phyloP scores from a whole-genome alignment of 2,797 vertebrate species.

The Ctenochaetus hawaiiensis region DNA sequence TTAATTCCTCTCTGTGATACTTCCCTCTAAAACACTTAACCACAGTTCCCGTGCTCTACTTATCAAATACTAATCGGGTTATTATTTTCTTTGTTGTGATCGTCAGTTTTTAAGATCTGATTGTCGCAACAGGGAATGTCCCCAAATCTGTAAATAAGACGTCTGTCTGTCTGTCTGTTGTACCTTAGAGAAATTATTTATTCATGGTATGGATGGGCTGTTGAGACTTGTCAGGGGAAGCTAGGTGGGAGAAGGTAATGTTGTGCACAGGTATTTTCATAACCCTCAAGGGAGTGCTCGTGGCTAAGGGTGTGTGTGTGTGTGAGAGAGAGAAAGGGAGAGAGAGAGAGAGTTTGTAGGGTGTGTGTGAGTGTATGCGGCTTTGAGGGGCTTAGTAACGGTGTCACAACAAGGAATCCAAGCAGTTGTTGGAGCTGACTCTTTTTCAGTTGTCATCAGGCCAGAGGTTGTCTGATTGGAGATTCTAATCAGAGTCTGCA shows the following conservation, averaged over 20 bases:
- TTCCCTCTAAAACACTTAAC: background rate
- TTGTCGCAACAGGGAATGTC: conserved; percentile 25
- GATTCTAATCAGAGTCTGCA: conserved; percentile 38
- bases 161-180: conserved; percentile 35
- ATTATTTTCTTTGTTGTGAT: background rate
- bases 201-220: conserved; percentile 76
- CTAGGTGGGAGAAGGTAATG: conserved; percentile 69
- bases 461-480: conserved; percentile 69
- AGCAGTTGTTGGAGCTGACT: conserved; percentile 71
- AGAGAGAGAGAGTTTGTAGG: too few species aligned
- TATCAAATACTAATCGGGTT: background rate
- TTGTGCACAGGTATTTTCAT: conserved; percentile 75
- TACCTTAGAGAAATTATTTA: conserved; percentile 59
- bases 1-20: background rate
- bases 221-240: conserved; percentile 77
- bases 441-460: conserved; percentile 29
- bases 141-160: conserved; percentile 31
- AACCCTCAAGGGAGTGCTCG: conserved; percentile 73
- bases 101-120: background rate
- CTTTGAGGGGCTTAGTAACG: conserved; percentile 51
- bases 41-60: background rate
- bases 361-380: conserved; percentile 29
- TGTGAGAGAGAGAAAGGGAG: conserved; percentile 38
- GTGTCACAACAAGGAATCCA: conserved; percentile 81
- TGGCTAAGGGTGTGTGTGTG: conserved; percentile 68